Conservation (phyloP, 2,888 invertebrate genomes). For the Drosophila austrosaltans region DNA sequence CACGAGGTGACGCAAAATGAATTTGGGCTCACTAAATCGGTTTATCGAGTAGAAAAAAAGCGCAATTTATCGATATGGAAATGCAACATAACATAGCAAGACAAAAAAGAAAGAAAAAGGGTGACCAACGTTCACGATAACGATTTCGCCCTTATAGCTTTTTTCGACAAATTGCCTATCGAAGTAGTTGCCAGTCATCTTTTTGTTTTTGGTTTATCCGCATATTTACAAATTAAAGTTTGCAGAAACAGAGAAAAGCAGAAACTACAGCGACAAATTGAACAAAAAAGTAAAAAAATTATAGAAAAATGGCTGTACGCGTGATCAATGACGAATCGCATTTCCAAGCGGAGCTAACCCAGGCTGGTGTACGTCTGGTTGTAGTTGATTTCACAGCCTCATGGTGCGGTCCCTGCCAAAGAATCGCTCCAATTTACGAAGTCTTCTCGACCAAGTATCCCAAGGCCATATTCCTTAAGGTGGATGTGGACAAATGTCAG, state of each 20-base stretch:
- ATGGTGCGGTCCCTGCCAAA: constrained; percentile 98
- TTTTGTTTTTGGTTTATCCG: constrained; percentile 32
- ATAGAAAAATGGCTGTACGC: constrained; percentile 78
- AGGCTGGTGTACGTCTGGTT: constrained; percentile 93
- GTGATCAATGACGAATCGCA: constrained; percentile 86
- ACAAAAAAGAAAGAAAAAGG: background rate
- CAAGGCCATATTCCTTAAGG: constrained; percentile 95
- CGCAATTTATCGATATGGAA: background rate
- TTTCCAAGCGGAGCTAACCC: constrained; percentile 92
- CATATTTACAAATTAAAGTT: constrained; percentile 23
- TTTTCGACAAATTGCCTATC: background rate
- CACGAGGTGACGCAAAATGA: constrained; percentile 9
- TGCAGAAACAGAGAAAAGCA: background rate
- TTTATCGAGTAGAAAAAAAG: constrained; percentile 2
- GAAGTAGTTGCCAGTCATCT: constrained; percentile 45
- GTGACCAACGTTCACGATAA: background rate
- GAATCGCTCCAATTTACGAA: constrained; percentile 96
- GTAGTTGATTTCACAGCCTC: constrained; percentile 97
- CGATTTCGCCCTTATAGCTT: constrained; percentile 1
- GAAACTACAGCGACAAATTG: constrained; percentile 10
- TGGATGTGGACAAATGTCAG: constrained; percentile 94
- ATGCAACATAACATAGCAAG: no score
- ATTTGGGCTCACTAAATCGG: constrained; percentile 5
- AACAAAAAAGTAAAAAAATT: constrained; percentile 14
- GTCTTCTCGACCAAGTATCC: constrained; percentile 94